These are phyloP conservation scores for Palythoa caribaeorum DNA, from an alignment of 92 coral and sea anemone genomes.

Conservation along the genomic window DNA sequence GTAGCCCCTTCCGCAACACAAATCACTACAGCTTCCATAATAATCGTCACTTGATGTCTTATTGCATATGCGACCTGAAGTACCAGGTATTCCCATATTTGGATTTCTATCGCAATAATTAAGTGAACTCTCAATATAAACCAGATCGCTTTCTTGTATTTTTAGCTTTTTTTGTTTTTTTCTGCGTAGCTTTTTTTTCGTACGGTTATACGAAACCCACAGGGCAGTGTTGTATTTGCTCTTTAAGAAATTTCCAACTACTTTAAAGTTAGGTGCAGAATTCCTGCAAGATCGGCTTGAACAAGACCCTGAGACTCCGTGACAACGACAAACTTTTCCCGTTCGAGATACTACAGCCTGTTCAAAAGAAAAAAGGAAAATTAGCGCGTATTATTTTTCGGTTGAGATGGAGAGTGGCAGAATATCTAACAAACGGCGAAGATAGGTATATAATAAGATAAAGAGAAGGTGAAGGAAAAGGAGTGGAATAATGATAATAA, in stretches of 20 bases:
- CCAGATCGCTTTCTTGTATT: conserved; percentile 64
- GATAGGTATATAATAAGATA: too few relatives aligned
- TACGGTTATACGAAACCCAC: conserved; percentile 68
- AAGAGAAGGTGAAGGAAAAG: too few relatives aligned
- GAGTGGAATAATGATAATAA: too few relatives aligned
- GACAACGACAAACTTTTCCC: conserved; percentile 88
- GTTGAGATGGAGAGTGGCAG: too few relatives aligned
- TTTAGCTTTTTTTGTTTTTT: conserved; percentile 73
- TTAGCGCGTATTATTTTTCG: too few relatives aligned
- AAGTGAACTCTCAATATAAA: conserved; percentile 78
- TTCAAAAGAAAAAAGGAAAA: background rate
- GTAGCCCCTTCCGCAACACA: conserved; percentile 96
- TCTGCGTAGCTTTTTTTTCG: conserved; percentile 73
- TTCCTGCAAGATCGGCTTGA: conserved; percentile 84
- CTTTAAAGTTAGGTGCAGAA: conserved; percentile 73
- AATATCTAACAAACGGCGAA: too few relatives aligned
- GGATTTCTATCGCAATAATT: conserved; percentile 84
- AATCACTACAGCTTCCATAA: conserved; percentile 76
- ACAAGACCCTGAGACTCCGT: conserved; percentile 92
- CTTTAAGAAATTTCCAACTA: conserved; percentile 76
- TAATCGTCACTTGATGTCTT: conserved; percentile 74
- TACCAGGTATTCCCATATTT: conserved; percentile 79
- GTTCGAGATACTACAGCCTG: conserved; percentile 80
- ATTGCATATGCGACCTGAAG: conserved; percentile 89
- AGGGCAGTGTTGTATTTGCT: conserved; percentile 72